phyloP scores from a whole-genome alignment of 2,113 vertebrate species.

The Egretta garzetta region DNA sequence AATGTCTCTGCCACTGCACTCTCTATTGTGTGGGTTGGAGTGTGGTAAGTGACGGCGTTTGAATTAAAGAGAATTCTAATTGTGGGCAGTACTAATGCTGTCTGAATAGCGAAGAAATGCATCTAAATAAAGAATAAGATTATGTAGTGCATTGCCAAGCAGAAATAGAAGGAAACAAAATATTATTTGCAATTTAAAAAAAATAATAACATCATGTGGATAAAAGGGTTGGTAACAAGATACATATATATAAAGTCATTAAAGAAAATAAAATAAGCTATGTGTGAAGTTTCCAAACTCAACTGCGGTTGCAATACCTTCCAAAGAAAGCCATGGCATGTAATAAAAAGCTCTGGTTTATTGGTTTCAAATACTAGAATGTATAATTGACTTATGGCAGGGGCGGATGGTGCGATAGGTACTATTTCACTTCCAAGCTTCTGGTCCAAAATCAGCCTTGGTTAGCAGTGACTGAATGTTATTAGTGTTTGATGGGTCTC shows the following conservation, averaged over 20 bases:
- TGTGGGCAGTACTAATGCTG: not conserved
- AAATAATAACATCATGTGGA: not conserved
- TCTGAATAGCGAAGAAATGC: not conserved
- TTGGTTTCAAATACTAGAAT: slow-evolving; percentile 23
- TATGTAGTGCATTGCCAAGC: not conserved
- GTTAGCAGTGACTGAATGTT: slow-evolving; percentile 54
- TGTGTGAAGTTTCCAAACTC: not conserved
- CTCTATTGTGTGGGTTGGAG: not conserved
- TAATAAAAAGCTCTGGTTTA: slow-evolving; percentile 23
- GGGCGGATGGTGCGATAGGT: not conserved
- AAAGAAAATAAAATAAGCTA: slow-evolving; percentile 15
- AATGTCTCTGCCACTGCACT: not conserved
- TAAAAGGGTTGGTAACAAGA: not conserved
- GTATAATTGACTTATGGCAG: slow-evolving; percentile 8
- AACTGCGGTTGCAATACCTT: slow-evolving; percentile 31
- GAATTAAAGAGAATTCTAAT: not conserved
- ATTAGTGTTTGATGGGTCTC: slow-evolving; percentile 52
- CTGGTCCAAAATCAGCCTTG: slow-evolving; percentile 51
- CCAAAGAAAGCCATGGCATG: slow-evolving; percentile 28
- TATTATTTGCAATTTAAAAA: not conserved
- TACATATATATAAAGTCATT: not conserved
- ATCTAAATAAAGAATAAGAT: not conserved
- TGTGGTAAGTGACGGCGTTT: not conserved
- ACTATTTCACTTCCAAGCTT: slow-evolving; percentile 36
- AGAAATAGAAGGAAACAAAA: slow-evolving; percentile 9